Percentiles rank a stretch among this genome's conserved stretches.
Evolutionary conservation across 2,113 vertebrate genomes (phyloP).

Genomic region (Petromus typicus): DNA sequence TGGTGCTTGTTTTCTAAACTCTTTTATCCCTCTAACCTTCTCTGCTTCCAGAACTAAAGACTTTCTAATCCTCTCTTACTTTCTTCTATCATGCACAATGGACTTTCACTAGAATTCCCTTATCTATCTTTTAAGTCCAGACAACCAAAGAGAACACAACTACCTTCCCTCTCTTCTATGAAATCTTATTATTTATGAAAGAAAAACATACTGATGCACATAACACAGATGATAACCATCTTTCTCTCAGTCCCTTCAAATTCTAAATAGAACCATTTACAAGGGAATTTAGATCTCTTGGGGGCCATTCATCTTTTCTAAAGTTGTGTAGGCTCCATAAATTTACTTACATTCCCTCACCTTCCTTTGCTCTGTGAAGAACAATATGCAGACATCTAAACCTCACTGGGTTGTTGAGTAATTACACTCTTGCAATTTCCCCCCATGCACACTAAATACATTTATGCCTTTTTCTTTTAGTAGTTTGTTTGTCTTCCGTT

Average conservation of each 20-base stretch:
- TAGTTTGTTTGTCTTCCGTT: not conserved
- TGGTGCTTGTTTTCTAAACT: not conserved
- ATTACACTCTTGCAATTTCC: not conserved
- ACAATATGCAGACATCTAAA: not conserved
- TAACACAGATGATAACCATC: not conserved
- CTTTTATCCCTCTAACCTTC: not conserved
- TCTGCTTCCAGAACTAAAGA: not conserved
- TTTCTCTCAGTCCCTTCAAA: not conserved
- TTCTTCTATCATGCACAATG: not conserved
- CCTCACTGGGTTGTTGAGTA: not conserved
- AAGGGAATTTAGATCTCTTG: not conserved
- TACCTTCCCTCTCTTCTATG: not conserved
- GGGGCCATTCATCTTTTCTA: not conserved
- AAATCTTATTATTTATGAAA: not conserved
- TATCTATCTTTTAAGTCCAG: not conserved
- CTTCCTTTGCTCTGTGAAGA: not conserved
- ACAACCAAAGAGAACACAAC: not conserved
- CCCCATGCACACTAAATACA: not conserved
- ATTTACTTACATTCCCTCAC: not conserved
- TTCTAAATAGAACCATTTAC: not conserved
- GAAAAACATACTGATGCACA: not conserved
- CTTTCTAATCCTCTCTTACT: not conserved
- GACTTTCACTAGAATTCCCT: not conserved
- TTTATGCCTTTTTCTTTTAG: not conserved
- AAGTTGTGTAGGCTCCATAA: not conserved